Evolutionary conservation across 2,113 vertebrate genomes (phyloP).

Genomic region (Redunca redunca): DNA sequence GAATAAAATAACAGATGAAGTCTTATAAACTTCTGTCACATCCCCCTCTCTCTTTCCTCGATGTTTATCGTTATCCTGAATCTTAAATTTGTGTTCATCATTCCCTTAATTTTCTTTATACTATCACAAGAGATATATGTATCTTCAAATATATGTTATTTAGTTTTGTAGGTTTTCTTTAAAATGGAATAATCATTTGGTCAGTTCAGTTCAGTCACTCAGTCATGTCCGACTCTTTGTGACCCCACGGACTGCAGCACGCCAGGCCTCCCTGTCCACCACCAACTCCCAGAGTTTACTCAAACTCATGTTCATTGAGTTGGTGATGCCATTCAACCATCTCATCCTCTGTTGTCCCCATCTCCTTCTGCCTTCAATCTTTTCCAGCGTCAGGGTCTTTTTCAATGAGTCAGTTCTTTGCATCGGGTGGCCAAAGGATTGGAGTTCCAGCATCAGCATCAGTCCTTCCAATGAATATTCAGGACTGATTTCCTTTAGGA

Average conservation of each 20-base stretch:
- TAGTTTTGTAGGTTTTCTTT: neutral
- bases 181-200: neutral
- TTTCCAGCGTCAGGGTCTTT: neutral
- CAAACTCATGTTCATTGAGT: neutral
- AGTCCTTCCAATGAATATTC: neutral
- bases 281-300: neutral
- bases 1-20: neutral
- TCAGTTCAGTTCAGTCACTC: neutral
- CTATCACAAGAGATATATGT: neutral
- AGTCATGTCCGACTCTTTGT: fast-evolving
- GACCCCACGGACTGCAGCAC: neutral
- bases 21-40: neutral
- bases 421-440: neutral
- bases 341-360: neutral
- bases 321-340: neutral
- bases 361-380: neutral
- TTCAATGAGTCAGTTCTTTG: fast-evolving
- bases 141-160: neutral
- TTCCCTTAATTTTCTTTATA: neutral
- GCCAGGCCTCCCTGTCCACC: neutral
- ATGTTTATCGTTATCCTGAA: neutral
- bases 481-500: neutral
- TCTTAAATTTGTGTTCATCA: neutral
- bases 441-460: neutral
- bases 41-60: neutral